Evolutionary conservation across 2,888 invertebrate genomes (phyloP).

Genomic region (Ypsolopha scabrella): DNA sequence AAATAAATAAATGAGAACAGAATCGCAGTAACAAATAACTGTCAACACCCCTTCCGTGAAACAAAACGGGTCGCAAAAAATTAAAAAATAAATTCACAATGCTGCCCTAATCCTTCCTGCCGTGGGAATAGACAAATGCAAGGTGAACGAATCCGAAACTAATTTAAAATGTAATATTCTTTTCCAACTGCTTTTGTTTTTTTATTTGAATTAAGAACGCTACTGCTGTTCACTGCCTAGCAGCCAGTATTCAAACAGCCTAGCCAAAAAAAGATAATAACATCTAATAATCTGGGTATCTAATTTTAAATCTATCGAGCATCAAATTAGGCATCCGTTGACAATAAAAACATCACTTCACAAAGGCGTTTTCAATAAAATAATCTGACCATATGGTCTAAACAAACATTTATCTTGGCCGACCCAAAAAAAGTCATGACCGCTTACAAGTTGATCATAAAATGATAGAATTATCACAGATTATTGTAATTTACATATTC

Average conservation of each 20-base stretch:
- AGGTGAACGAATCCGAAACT: slow-evolving; percentile 65
- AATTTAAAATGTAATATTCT: slow-evolving; percentile 68
- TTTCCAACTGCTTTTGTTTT: slow-evolving; percentile 35
- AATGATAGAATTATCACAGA: slow-evolving; percentile 68
- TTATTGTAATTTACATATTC: slow-evolving; percentile 65
- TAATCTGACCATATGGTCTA: slow-evolving; percentile 46
- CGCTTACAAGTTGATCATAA: slow-evolving; percentile 60
- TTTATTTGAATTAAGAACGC: slow-evolving; percentile 23
- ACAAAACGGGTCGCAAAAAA: slow-evolving; percentile 55
- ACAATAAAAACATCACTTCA: neutral
- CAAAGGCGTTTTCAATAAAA: slow-evolving; percentile 7
- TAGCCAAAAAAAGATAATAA: neutral
- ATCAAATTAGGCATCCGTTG: neutral
- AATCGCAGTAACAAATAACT: slow-evolving; percentile 65
- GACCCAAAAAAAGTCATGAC: slow-evolving; percentile 15
- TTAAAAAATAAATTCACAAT: slow-evolving; percentile 54
- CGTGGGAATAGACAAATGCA: slow-evolving; percentile 66
- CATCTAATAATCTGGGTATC: neutral
- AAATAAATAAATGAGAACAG: slow-evolving; percentile 49
- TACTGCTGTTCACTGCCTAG: slow-evolving; percentile 13
- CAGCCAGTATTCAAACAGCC: slow-evolving; percentile 10
- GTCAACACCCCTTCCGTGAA: slow-evolving; percentile 68
- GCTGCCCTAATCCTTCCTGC: slow-evolving; percentile 55
- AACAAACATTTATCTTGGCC: slow-evolving; percentile 47
- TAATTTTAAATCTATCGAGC: neutral